Evolutionary conservation across 2,797 vertebrate species (phyloP), one percentile per base, ranked within the genome.

Genomic region (Alauda arvensis): DNA sequence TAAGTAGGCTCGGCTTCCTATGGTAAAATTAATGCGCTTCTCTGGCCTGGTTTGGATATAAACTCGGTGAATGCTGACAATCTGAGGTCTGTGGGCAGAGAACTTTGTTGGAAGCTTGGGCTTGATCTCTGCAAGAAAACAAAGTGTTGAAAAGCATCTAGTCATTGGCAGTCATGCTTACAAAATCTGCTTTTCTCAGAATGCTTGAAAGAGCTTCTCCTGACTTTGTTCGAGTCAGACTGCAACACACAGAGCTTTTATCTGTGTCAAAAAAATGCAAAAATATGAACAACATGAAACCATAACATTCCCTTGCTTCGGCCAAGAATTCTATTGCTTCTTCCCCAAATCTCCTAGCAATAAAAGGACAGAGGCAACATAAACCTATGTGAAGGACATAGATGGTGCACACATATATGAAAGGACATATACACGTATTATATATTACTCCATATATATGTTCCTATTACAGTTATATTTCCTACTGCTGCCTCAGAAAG

Each of bases 31-130:
- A 46, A 99, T 97, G 8, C 97, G 98, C 42, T 97, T 98, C 94
- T 98, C 98, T 61, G 96, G 97, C 46, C 96, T 96, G 0, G 98
- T 98, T 94, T 99, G 99, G 62, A 99, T 98, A 71, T 99, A 99
- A 88, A 99, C 98, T 39, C 96, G 91, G 57, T 96, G 98, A 20
- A 96, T 43, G 4, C 96, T 61, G 29, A 97, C 77, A 81, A 99
- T 98, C 91, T 93, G 87, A 14, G 98, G 98, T 18, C 97, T 96
- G 1, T 37, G 96, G 33, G 92, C 39, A 31, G 88, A 59, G 24
- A 87, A 87, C 78, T 97, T 98, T 24, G 91, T 80, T 33, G 94
- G 88, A 83, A 85, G 88, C 39, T 95, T 95, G 37, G 95, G 95
- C 85, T 97, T 97, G 87, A 96, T 87, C 83, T 98, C 98, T 98